Conservation (phyloP, 2,113 vertebrate genomes). For the Grallaria varia region DNA sequence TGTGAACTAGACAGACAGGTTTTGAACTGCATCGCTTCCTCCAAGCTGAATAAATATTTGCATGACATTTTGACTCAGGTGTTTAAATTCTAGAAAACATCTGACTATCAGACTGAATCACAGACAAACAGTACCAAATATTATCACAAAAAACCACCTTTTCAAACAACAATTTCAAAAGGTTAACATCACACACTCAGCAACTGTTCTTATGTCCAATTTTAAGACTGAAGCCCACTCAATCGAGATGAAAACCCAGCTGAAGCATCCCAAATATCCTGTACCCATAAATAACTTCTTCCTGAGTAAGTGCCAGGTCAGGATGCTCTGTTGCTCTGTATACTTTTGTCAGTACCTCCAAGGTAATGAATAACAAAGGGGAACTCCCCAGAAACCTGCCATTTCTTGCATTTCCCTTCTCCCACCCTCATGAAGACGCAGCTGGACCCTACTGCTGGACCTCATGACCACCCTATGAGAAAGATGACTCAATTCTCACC, state of each 20-base stretch:
- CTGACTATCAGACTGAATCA: conserved; percentile 8
- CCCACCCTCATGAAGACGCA: not conserved
- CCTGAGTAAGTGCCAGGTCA: not conserved
- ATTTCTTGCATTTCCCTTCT: not conserved
- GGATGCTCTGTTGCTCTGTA: not conserved
- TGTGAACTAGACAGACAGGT: not conserved
- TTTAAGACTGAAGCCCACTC: not conserved
- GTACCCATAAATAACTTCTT: not conserved
- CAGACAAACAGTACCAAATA: not conserved
- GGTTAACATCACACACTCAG: not conserved
- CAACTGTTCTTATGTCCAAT: rapidly evolving
- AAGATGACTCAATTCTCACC: not conserved
- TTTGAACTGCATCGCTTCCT: not conserved
- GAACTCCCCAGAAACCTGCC: not conserved
- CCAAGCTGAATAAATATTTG: conserved; percentile 25
- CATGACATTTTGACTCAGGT: conserved; percentile 23
- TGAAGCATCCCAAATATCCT: not conserved
- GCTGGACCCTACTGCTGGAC: not conserved
- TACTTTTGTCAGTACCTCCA: not conserved
- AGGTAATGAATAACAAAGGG: rapidly evolving
- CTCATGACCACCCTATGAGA: not conserved
- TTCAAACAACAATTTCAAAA: not conserved
- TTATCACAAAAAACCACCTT: not conserved
- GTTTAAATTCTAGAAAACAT: conserved; percentile 23
- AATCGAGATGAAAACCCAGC: not conserved